A percentile compares a stretch with the other conserved stretches of the same genome.
Evolutionary conservation across 2,113 vertebrate genomes (phyloP).

Genomic region (Carassius auratus): DNA sequence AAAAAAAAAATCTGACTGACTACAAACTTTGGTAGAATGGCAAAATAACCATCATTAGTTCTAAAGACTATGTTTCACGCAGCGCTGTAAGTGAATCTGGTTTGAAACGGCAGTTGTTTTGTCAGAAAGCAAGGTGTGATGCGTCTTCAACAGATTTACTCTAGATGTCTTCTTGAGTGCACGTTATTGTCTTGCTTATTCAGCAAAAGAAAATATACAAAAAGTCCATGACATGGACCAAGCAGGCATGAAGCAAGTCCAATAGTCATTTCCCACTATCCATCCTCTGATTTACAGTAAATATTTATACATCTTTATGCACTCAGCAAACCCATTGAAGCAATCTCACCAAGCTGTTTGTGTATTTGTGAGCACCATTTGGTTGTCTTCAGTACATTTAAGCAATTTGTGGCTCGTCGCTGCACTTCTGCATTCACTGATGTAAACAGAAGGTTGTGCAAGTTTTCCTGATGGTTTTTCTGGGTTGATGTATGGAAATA

Average conservation of each 20-base stretch:
- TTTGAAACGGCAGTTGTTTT: too few relatives aligned
- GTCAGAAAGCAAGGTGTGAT: not conserved
- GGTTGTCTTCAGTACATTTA: constrained; percentile 13
- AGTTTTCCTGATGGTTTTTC: not conserved
- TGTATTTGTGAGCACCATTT: constrained; percentile 20
- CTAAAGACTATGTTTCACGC: too few relatives aligned
- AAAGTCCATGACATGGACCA: not conserved
- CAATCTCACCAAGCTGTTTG: constrained; percentile 5
- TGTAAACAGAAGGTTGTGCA: constrained; percentile 13
- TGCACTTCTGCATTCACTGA: constrained; percentile 7
- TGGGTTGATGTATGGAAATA: constrained; percentile 4
- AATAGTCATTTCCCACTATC: not conserved
- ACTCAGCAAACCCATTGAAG: constrained; percentile 15
- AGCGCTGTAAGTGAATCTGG: too few relatives aligned
- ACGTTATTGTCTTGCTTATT: not conserved
- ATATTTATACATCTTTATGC: constrained; percentile 19
- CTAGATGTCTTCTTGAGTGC: not conserved
- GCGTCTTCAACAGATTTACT: not conserved
- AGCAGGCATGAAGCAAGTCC: not conserved
- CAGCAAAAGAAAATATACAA: constrained; percentile 13
- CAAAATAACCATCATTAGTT: too few relatives aligned
- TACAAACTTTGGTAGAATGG: too few relatives aligned
- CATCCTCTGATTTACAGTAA: constrained; percentile 25
- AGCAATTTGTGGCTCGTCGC: not conserved
- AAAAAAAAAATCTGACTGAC: not conserved